phyloP scores from a whole-genome alignment of 2,113 vertebrate species.

The Octodon degus region DNA sequence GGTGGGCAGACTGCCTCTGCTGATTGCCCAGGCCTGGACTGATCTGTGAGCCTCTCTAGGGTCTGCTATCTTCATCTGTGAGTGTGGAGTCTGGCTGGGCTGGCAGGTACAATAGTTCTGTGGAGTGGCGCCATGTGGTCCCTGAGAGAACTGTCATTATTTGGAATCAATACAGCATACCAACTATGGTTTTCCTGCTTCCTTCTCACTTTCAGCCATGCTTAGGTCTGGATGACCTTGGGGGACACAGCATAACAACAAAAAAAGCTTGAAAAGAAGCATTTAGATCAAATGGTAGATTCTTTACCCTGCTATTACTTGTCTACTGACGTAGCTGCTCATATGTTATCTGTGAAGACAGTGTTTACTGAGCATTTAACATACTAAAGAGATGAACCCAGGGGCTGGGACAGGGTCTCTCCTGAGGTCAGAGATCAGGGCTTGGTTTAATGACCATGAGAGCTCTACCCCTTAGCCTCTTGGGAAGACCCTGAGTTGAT shows the following conservation, averaged over 20 bases:
- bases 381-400: neutral
- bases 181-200: neutral
- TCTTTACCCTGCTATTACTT: neutral
- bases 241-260: neutral
- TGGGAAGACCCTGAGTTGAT: neutral
- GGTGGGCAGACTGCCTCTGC: neutral
- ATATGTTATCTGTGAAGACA: neutral
- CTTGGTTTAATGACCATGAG: neutral
- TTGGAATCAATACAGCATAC: neutral
- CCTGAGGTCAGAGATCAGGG: neutral
- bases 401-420: neutral
- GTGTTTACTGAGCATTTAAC: neutral
- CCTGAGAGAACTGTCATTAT: neutral
- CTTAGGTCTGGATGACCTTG: slow-evolving; percentile 8
- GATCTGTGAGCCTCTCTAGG: neutral
- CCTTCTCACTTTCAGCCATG: neutral
- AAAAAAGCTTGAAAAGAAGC: neutral
- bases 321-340: neutral
- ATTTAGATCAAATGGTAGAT: neutral
- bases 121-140: neutral
- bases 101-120: neutral
- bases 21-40: neutral
- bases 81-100: neutral
- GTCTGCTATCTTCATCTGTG: neutral
- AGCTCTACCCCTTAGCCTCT: neutral